phyloP scores from a whole-genome alignment of 2,797 vertebrate genomes.

The Eleutherodactylus coqui region DNA sequence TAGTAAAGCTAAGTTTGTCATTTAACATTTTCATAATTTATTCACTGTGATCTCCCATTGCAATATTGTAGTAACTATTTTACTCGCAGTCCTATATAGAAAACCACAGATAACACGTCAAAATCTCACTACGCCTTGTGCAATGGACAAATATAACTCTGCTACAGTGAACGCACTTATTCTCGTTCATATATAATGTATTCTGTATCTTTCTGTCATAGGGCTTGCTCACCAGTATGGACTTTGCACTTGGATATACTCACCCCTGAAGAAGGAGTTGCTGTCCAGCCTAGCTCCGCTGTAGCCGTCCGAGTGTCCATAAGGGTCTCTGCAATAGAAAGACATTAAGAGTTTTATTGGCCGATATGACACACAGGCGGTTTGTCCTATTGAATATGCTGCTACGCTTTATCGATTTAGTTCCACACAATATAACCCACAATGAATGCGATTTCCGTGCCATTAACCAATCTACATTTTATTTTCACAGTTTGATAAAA shows the following conservation, averaged over 20 bases:
- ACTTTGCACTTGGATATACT: conserved; percentile 69
- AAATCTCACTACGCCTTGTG: not conserved
- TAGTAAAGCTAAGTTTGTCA: not conserved
- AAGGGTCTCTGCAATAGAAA: conserved; percentile 84
- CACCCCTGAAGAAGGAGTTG: conserved; percentile 95
- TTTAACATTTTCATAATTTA: not conserved
- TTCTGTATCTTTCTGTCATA: not conserved
- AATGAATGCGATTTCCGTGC: conserved; percentile 19
- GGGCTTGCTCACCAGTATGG: not conserved
- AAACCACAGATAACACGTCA: no score
- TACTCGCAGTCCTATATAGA: not conserved
- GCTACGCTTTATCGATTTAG: conserved; percentile 40
- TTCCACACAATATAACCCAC: conserved; percentile 44
- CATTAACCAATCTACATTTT: conserved; percentile 49
- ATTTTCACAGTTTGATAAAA: conserved; percentile 47
- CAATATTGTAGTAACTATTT: not conserved
- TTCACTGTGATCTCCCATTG: not conserved
- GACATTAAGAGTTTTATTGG: conserved; percentile 59
- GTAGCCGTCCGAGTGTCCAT: conserved; percentile 98
- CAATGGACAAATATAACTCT: not conserved
- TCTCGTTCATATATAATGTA: not conserved
- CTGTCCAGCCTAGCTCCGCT: conserved; percentile 97
- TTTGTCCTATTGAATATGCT: not conserved
- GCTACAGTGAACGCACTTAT: not conserved
- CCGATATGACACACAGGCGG: not conserved